Percentiles rank a stretch among this genome's conserved stretches.
phyloP scores from a whole-genome alignment of 2,888 invertebrate genomes.

The Gibbula magus region DNA sequence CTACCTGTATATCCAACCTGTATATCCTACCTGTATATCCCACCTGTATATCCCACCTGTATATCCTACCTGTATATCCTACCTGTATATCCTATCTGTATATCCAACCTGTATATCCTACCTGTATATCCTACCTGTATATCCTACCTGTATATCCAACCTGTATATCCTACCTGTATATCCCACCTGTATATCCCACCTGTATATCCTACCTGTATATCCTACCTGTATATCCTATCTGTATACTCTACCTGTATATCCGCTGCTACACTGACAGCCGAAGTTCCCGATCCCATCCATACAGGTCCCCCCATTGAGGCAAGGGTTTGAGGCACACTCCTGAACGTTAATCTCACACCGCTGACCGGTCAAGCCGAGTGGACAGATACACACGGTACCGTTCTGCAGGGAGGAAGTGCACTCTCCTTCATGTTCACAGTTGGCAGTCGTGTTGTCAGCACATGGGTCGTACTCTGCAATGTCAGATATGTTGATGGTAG shows the following conservation, averaged over 20 bases:
- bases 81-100: too few relatives aligned
- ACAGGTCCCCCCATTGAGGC: conserved; percentile 50
- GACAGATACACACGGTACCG: conserved; percentile 44
- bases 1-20: too few relatives aligned
- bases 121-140: background rate
- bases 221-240: conserved; percentile 23
- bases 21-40: too few relatives aligned
- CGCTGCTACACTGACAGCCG: conserved; percentile 45
- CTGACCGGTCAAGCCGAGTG: conserved; percentile 39
- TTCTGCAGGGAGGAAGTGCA: conserved; percentile 9
- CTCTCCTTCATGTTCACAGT: conserved; percentile 28
- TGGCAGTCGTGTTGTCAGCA: background rate
- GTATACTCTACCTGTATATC: conserved; percentile 33
- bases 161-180: conserved; percentile 14
- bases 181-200: conserved; percentile 19
- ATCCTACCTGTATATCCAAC: conserved; percentile 30
- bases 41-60: too few relatives aligned
- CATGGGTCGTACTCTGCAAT: background rate
- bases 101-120: too few relatives aligned
- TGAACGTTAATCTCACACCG: conserved; percentile 47
- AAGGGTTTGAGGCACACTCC: conserved; percentile 45
- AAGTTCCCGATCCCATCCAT: conserved; percentile 42
- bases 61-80: too few relatives aligned
- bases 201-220: conserved; percentile 24
- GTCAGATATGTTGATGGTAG: background rate